These are phyloP conservation scores for Neolamprologus falcicula DNA, from an alignment of 2,113 vertebrate species.

Conservation along the genomic window DNA sequence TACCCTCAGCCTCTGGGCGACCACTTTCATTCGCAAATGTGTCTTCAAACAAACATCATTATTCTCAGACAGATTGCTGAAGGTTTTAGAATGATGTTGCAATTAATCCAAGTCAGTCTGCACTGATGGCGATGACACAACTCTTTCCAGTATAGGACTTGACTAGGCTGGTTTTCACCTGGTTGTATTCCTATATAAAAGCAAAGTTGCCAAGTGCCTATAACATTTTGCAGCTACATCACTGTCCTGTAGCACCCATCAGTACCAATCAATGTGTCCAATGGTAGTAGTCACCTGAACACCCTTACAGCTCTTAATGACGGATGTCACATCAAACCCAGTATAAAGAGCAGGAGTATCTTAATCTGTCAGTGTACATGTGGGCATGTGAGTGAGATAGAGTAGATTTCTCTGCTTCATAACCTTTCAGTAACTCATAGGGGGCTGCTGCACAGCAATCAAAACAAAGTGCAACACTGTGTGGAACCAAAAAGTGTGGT, in stretches of 20 bases:
- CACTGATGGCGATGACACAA: background rate
- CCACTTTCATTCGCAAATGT: background rate
- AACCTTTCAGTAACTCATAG: background rate
- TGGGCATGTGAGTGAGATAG: background rate
- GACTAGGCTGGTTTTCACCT: background rate
- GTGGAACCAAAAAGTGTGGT: background rate
- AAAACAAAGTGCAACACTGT: slow-evolving; percentile 38
- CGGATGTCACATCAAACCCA: background rate
- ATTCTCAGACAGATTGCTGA: background rate
- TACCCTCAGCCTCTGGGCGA: background rate
- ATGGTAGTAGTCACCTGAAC: background rate
- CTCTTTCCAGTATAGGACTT: background rate
- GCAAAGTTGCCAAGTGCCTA: background rate
- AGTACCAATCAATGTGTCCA: background rate
- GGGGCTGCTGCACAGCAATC: background rate
- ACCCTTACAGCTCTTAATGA: background rate
- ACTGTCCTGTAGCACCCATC: background rate
- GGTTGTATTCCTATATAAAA: background rate
- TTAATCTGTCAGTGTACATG: background rate
- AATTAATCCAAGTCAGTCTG: background rate
- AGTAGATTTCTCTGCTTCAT: background rate
- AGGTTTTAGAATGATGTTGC: background rate
- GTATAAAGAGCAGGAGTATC: background rate
- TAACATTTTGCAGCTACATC: background rate
- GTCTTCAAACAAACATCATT: background rate